Evolutionary conservation across 2,113 vertebrate species (phyloP).

Genomic region (Lepisosteus oculatus): DNA sequence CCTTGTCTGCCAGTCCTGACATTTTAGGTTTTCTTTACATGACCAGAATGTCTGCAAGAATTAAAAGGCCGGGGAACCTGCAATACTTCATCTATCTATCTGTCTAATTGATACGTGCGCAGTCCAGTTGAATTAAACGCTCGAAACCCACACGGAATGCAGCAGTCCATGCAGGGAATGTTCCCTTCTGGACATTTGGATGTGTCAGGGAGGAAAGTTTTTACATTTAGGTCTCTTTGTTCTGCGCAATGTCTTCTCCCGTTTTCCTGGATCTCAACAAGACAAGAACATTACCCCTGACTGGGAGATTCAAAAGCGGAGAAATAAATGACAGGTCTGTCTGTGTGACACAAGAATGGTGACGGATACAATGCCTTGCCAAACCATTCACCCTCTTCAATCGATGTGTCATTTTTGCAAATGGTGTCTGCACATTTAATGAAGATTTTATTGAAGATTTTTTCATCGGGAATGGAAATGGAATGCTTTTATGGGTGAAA

Average conservation of each 20-base stretch:
- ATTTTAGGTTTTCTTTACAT: neutral
- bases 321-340: neutral
- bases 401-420: too few species aligned
- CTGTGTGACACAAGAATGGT: neutral
- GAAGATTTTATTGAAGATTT: too few species aligned
- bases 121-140: neutral
- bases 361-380: too few species aligned
- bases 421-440: too few species aligned
- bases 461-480: too few species aligned
- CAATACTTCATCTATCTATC: neutral
- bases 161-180: neutral
- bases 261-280: too few species aligned
- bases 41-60: neutral
- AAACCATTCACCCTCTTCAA: too few species aligned
- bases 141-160: neutral
- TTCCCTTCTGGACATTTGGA: neutral
- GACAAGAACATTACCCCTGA: too few species aligned
- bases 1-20: neutral
- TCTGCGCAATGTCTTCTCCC: too few species aligned
- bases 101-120: neutral
- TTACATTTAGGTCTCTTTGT: too few species aligned
- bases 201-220: neutral
- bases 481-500: too few species aligned
- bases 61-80: neutral
- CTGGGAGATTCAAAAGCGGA: too few species aligned